Base-by-base conservation (phyloP, 2,888 invertebrate genomes). In the Tenthredo distinguenda region DNA sequence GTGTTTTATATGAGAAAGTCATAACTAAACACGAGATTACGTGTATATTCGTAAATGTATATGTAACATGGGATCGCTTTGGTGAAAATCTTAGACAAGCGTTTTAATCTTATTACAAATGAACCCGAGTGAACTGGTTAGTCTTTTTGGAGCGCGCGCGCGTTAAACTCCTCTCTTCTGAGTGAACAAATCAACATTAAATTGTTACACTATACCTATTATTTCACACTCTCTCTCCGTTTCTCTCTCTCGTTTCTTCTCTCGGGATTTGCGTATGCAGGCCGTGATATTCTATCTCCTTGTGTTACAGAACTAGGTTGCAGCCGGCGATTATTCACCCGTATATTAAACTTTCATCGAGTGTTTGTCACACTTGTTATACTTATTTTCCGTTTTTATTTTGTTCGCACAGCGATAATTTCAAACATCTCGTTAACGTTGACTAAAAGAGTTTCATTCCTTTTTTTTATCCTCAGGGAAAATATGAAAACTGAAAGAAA, bases 161-260 rank as follows among this genome's bases (percentile, higher is more conserved):
- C 55, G 55, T 55, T 55, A 7, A 37, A n/a, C 74, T 43, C 12
- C n/a, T 74, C 18, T 74, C 10, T 74, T 43, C 43, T 31, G 74
- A 26, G 7, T 58, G 6, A 72, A 72, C 40, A 74, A 74, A 43
- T 74, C 43, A 43, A 43, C 40, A 43, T 43, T n/a, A 43, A 43
- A 74, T 74, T n/a, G 40, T n/a, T 47, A 74, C 74, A 21, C 43
- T 21, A 0, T 43, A 74, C 74, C 68, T 65, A 65, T 72, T 72
- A 7, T 37, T 40, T 50, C 18, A 18, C 5, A 18, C 18, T 43
- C 43, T 43, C 10, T 47, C 12, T 50, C 50, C n/a, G 6, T 18
- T 6, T 18, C n/a, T 50, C 50, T 50, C 50, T 50, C 50, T 18
- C 9, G 18, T 15, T 55, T 1, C 18, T n/a, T 55, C 55, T 74